Conservation (phyloP, 2,888 invertebrate genomes). For the Ophraella communa region DNA sequence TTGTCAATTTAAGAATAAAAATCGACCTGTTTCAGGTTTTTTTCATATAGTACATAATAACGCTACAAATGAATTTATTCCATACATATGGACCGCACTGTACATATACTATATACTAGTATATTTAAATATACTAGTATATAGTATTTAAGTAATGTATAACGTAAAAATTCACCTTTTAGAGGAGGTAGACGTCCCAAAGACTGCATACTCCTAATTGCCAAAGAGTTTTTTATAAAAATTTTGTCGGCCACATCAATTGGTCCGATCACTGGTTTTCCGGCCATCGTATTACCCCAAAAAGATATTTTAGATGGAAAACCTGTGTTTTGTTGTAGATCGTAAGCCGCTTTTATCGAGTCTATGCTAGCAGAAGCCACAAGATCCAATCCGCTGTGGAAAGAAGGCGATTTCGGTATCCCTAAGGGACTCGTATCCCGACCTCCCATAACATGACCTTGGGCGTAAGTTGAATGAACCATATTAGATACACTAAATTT, state of each 20-base stretch:
- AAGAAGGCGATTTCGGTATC: constrained; percentile 87
- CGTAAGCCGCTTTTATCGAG: constrained; percentile 58
- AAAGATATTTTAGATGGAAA: constrained; percentile 30
- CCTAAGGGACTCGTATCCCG: constrained; percentile 55
- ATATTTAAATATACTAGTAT: too few relatives aligned
- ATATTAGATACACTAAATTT: constrained; percentile 43
- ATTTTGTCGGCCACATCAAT: constrained; percentile 5
- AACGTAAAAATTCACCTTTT: constrained; percentile 39
- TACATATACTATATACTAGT: too few relatives aligned
- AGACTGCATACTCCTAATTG: constrained; percentile 46
- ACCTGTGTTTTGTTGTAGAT: constrained; percentile 46
- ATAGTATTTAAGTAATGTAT: too few relatives aligned
- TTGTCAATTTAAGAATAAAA: too few relatives aligned
- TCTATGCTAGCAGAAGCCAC: constrained; percentile 68
- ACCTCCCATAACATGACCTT: constrained; percentile 57
- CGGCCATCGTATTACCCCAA: constrained; percentile 14
- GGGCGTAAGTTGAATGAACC: constrained; percentile 60
- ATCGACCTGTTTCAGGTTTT: too few relatives aligned
- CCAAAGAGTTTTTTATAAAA: constrained; percentile 14
- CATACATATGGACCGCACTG: too few relatives aligned
- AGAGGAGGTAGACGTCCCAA: constrained; percentile 54
- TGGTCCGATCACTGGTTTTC: constrained; percentile 6
- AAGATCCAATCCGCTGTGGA: constrained; percentile 84
- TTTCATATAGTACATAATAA: too few relatives aligned
- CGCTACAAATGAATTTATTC: too few relatives aligned